phyloP scores from a whole-genome alignment of 2,797 vertebrate species.

The Protonibea diacanthus region DNA sequence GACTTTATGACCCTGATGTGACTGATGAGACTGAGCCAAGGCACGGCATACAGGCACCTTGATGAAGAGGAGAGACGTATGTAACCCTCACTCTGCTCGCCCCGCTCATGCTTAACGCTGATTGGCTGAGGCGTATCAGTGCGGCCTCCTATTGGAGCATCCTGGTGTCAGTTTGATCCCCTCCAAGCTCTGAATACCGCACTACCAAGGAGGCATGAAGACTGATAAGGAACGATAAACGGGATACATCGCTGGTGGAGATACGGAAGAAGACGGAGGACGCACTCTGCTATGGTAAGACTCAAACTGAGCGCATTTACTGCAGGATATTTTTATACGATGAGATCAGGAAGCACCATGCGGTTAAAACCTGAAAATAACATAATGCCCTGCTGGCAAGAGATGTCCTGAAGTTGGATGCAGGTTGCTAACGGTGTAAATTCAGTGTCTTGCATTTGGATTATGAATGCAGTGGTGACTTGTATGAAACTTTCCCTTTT shows the following conservation, averaged over 20 bases:
- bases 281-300: slow-evolving; percentile 75
- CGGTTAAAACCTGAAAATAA: background rate
- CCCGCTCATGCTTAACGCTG: slow-evolving; percentile 41
- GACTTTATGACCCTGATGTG: background rate
- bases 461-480: background rate
- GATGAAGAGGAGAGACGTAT: slow-evolving; percentile 26
- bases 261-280: slow-evolving; percentile 56
- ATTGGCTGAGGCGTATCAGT: slow-evolving; percentile 57
- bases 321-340: background rate
- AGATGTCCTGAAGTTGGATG: slow-evolving; percentile 55
- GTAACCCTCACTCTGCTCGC: background rate
- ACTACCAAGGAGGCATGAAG: slow-evolving; percentile 57
- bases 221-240: slow-evolving; percentile 44
- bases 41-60: slow-evolving; percentile 21
- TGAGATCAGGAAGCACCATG: background rate
- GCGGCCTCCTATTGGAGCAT: slow-evolving; percentile 54
- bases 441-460: background rate
- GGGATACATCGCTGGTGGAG: slow-evolving; percentile 38
- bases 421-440: background rate
- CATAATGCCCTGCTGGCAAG: background rate
- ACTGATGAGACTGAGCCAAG: slow-evolving; percentile 10
- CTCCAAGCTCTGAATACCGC: slow-evolving; percentile 49
- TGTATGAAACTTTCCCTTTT: slow-evolving; percentile 7
- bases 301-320: background rate
- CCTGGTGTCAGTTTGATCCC: slow-evolving; percentile 43